Evolutionary conservation across 2,113 vertebrate genomes (phyloP).

Genomic region (Craseonycteris thonglongyai): DNA sequence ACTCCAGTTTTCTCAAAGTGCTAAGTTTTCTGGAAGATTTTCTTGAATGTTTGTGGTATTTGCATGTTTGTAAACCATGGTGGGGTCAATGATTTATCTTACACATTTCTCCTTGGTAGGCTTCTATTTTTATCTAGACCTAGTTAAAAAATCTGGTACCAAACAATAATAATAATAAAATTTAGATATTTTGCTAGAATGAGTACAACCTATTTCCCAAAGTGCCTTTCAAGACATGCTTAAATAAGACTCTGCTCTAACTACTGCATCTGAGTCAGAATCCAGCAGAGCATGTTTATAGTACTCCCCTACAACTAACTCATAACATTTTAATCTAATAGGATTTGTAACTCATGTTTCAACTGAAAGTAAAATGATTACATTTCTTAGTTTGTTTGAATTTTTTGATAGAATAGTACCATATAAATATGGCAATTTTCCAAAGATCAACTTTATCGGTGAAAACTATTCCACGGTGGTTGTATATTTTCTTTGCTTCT

Average conservation of each 20-base stretch:
- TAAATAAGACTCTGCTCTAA: constrained; percentile 20
- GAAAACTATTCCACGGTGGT: constrained; percentile 81
- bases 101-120: neutral
- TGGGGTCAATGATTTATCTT: neutral
- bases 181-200: neutral
- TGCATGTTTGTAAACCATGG: neutral
- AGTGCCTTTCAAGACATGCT: constrained; percentile 38
- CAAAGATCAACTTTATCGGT: constrained; percentile 84
- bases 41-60: neutral
- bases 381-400: constrained; percentile 70
- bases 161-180: neutral
- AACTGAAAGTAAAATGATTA: constrained; percentile 83
- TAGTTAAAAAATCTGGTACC: constrained; percentile 1
- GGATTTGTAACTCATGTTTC: constrained; percentile 73
- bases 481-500: constrained; percentile 83
- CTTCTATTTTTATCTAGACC: neutral
- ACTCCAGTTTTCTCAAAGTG: neutral
- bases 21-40: neutral
- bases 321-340: constrained; percentile 68
- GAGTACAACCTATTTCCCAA: neutral
- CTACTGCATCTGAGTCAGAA: neutral
- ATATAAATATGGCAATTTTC: constrained; percentile 85
- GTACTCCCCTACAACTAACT: constrained; percentile 47
- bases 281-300: constrained; percentile 49
- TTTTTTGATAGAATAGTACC: constrained; percentile 81